Percentiles rank a stretch among this genome's conserved stretches.
Evolutionary conservation across 1,140 invertebrate species (phyloP).

Genomic region (Polypedilum pembai): DNA sequence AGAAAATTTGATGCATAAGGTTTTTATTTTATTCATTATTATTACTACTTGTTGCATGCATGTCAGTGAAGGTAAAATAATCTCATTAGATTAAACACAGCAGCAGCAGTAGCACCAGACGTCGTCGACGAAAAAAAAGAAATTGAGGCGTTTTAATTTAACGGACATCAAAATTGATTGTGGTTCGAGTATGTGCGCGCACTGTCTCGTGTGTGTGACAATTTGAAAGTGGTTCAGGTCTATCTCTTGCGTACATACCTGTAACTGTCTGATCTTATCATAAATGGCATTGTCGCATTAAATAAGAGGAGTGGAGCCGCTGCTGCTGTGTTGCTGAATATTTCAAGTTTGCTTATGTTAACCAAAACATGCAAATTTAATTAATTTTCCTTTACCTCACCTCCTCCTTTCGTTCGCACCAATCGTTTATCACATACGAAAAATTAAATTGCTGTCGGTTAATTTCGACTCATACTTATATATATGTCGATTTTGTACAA

Average conservation of each 20-base stretch:
- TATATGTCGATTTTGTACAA: too few relatives aligned
- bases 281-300: conserved; percentile 17
- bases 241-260: not conserved
- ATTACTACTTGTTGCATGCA: too few relatives aligned
- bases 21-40: not conserved
- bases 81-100: not conserved
- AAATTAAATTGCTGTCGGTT: too few relatives aligned
- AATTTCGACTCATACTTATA: too few relatives aligned
- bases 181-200: not conserved
- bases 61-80: not conserved
- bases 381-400: conserved; percentile 1
- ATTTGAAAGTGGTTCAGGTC: conserved; percentile 4
- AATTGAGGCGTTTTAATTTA: not conserved
- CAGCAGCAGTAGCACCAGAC: not conserved
- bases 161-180: conserved; percentile 4
- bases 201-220: not conserved
- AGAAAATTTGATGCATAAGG: not conserved
- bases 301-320: not conserved
- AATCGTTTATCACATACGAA: too few relatives aligned
- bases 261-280: not conserved
- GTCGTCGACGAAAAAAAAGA: not conserved
- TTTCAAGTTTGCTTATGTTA: not conserved
- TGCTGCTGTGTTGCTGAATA: too few relatives aligned
- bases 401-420: too few relatives aligned
- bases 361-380: conserved; percentile 7